Evolutionary conservation across 2,888 invertebrate species (phyloP), one percentile per base, ranked within the genome.

Genomic region (Ditula angustiorana): DNA sequence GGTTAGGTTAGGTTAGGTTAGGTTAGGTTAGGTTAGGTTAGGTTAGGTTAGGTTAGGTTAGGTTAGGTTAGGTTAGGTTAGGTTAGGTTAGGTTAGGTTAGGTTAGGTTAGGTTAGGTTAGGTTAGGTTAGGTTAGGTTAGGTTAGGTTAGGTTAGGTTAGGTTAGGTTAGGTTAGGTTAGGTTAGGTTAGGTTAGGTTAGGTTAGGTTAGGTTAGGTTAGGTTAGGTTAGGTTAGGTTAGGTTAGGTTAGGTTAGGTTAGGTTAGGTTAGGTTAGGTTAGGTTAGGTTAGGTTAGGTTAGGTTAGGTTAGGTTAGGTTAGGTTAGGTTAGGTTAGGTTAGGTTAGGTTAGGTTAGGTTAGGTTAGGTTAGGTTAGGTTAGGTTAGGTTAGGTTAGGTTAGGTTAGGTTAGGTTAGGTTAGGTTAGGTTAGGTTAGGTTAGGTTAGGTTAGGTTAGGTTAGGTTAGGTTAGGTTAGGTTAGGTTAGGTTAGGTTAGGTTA

Each of bases 11-110:
- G 70, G 70, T 68, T 70, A 68, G 70, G 70, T 71, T 69, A 68
- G 69, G 69, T 69, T 71, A 67, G 70, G 70, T 68, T 70, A 70
- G 70, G 70, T 68, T 71, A 70, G 71, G 71, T 69, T 69, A 68
- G 64, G 66, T 66, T 66, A 64, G 71, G 69, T 71, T 70, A 70
- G 70, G 70, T 70, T 70, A 70, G 69, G 69, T 69, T 69, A 69
- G 70, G 70, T 52, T 52, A 69, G 71, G 67, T 70, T 69, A 68
- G 69, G 71, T 69, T 71, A 71, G 68, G 68, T 70, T 68, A 67
- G 66, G 67, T 70, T 70, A 67, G 67, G 67, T 66, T 67, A 61
- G 66, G 58, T n/a, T 59, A 52, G 58, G 59, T 57, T 52, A 65
- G 65, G 67, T 67, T 66, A 67, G 67, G 67, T 66, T 67, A 67